Conservation (phyloP, 2,113 vertebrate species). For the Gallinago media region DNA sequence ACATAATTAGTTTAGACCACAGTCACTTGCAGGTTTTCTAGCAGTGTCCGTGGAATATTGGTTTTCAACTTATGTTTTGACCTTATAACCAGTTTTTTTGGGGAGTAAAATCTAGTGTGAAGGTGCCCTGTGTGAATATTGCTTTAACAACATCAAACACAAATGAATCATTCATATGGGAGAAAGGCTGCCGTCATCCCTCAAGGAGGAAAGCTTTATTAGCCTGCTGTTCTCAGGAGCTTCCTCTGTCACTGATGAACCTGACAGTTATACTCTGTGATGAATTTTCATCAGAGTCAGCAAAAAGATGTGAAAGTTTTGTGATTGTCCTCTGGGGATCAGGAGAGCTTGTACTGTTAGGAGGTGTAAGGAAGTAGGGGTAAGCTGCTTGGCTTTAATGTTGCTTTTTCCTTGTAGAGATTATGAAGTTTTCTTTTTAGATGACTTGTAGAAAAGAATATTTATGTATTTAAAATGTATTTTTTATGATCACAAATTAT, state of each 20-base stretch:
- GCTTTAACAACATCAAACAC: background rate
- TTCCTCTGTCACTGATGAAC: constrained; percentile 7
- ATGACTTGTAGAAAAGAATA: background rate
- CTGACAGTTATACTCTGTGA: background rate
- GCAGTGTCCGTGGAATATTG: background rate
- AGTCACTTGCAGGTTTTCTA: background rate
- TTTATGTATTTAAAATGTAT: background rate
- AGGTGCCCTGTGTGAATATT: background rate
- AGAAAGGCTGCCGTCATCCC: background rate
- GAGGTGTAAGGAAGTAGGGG: background rate
- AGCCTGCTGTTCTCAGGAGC: background rate
- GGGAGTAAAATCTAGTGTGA: background rate
- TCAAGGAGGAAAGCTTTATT: background rate
- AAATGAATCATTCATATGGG: background rate
- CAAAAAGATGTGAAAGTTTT: background rate
- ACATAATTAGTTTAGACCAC: background rate
- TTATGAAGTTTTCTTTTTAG: background rate
- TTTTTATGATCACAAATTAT: background rate
- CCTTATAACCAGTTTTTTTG: background rate
- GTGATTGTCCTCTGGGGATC: background rate
- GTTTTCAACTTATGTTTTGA: background rate
- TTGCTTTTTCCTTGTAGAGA: background rate
- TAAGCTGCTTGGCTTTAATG: background rate
- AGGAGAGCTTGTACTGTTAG: background rate
- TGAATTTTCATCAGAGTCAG: constrained; percentile 14